A percentile compares a stretch with the other conserved stretches of the same genome.
Conservation (phyloP, 1,140 invertebrate genomes). For the Sarcophaga peregrina region DNA sequence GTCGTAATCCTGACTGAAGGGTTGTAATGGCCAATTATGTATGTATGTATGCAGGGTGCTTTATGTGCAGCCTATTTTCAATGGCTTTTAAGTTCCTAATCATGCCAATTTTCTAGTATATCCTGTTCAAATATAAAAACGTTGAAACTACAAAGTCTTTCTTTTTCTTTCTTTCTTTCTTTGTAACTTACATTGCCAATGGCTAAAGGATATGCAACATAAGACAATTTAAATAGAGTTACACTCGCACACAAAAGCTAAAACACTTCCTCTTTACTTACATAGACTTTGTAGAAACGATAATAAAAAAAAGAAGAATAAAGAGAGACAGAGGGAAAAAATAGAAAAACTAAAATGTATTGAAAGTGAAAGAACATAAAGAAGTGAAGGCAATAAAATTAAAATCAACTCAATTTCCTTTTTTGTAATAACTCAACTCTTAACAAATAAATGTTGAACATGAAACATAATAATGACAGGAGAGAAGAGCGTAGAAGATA, state of each 20-base stretch:
- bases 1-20: no score
- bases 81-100: no score
- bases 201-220: conserved; percentile 21
- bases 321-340: no score
- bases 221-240: conserved; percentile 30
- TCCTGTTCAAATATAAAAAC: conserved; percentile 8
- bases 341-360: no score
- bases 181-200: background rate
- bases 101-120: conserved; percentile 19
- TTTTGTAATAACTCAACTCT: conserved; percentile 39
- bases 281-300: no score
- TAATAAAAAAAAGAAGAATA: no score
- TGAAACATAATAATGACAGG: no score
- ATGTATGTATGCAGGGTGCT: no score
- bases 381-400: conserved; percentile 36
- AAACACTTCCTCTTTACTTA: no score
- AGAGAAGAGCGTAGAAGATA: no score
- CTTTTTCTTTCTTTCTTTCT: background rate
- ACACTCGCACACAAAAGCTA: background rate
- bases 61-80: no score
- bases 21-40: no score
- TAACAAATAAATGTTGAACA: conserved; percentile 17
- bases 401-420: conserved; percentile 41
- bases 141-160: background rate
- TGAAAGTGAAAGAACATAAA: background rate